These are phyloP conservation scores for Marmota flaviventris DNA, from an alignment of 2,113 vertebrate species.

Conservation along the genomic window DNA sequence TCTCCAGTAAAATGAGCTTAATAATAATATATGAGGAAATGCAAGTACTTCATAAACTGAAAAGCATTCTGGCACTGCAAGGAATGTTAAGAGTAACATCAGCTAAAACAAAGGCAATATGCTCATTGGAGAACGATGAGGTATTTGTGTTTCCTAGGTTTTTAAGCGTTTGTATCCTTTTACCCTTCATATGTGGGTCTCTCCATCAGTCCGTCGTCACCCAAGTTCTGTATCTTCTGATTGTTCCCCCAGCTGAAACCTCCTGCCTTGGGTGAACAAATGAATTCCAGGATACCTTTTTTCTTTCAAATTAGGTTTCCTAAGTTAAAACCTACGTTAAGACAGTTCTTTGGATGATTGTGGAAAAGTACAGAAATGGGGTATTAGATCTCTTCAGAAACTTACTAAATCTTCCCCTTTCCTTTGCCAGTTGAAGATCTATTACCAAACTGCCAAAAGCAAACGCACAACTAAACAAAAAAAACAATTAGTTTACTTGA, in stretches of 20 bases:
- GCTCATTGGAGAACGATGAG: not conserved
- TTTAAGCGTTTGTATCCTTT: not conserved
- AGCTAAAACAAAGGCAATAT: slow-evolving; percentile 28
- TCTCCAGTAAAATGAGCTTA: slow-evolving; percentile 54
- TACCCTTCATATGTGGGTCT: not conserved
- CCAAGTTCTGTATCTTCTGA: not conserved
- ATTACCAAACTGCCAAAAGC: not conserved
- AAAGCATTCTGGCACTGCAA: not conserved
- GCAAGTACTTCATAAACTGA: slow-evolving; percentile 49
- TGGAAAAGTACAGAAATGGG: slow-evolving; percentile 18
- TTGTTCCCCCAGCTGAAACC: not conserved
- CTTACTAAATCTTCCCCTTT: not conserved
- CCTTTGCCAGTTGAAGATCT: slow-evolving; percentile 27
- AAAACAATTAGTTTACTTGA: not conserved
- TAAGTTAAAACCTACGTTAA: slow-evolving; percentile 50
- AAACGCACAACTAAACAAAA: not conserved
- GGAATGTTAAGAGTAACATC: slow-evolving; percentile 1
- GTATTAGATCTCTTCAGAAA: not conserved
- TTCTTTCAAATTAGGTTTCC: not conserved
- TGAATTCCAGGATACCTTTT: not conserved
- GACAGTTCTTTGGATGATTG: not conserved
- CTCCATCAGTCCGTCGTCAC: not conserved
- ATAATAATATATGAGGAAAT: slow-evolving; percentile 40
- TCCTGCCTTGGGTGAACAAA: not conserved
- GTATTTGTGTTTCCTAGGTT: not conserved